phyloP scores from a whole-genome alignment of 1,140 invertebrate genomes.

The Drosophila baimaii region DNA sequence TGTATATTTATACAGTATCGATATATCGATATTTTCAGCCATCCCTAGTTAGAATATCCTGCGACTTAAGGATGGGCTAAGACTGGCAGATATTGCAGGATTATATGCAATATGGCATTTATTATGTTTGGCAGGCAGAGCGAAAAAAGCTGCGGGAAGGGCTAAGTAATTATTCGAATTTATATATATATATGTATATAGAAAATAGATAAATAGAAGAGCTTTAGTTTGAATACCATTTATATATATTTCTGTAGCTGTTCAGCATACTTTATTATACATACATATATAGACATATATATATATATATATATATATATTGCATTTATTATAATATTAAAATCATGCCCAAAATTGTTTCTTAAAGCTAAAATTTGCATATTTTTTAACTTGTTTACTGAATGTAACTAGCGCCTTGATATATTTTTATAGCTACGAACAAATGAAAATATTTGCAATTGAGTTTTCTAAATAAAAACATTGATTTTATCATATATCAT shows the following conservation, averaged over 20 bases:
- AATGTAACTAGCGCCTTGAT: neutral
- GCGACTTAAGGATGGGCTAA: slow-evolving; percentile 9
- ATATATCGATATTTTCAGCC: no score
- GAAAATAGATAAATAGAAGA: no score
- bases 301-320: no score
- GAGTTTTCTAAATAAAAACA: neutral
- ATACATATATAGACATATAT: no score
- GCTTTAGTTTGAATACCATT: no score
- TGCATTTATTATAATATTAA: no score
- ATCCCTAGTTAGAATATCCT: no score
- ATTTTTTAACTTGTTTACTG: neutral
- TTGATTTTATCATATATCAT: neutral
- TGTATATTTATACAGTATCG: no score
- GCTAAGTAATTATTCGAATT: slow-evolving; percentile 2
- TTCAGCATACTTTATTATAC: no score
- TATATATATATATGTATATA: no score
- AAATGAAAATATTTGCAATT: neutral
- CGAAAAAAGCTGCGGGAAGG: neutral
- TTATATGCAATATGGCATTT: slow-evolving; percentile 22
- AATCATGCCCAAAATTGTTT: neutral
- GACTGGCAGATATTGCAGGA: slow-evolving; percentile 27
- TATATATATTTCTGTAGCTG: no score
- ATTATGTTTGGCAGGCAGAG: slow-evolving; percentile 8
- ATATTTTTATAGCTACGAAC: neutral
- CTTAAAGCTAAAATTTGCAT: neutral